Evolutionary conservation across 2,113 vertebrate genomes (phyloP).

Genomic region (Acanthochromis polyacanthus): DNA sequence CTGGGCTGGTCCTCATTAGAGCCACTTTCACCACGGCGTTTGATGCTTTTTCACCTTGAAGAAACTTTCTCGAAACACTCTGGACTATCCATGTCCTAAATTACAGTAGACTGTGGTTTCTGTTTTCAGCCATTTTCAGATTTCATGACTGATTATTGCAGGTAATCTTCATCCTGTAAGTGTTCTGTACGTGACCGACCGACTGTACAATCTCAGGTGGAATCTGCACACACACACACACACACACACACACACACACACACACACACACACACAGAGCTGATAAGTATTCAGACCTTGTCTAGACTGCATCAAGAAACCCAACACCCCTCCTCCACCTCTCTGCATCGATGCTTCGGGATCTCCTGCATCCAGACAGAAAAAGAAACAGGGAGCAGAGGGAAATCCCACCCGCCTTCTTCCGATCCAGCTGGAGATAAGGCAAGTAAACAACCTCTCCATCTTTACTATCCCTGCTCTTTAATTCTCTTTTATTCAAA

Average conservation of each 20-base stretch:
- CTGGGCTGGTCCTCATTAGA: too few species aligned
- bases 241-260: too few species aligned
- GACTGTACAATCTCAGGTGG: background rate
- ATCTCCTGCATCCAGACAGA: constrained; percentile 41
- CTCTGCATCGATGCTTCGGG: constrained; percentile 43
- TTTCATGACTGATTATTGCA: too few species aligned
- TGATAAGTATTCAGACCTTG: constrained; percentile 81
- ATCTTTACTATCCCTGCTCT: background rate
- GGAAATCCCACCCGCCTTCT: constrained; percentile 38
- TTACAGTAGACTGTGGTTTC: too few species aligned
- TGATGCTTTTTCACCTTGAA: too few species aligned
- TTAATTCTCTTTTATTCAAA: too few species aligned
- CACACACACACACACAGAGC: constrained; percentile 14
- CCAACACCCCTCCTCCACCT: constrained; percentile 2
- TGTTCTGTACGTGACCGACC: background rate
- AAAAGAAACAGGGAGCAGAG: constrained; percentile 21
- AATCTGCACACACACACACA: too few species aligned
- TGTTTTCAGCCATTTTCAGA: too few species aligned
- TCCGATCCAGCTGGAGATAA: constrained; percentile 20
- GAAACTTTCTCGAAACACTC: too few species aligned
- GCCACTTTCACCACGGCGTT: too few species aligned
- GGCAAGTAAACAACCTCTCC: constrained; percentile 33
- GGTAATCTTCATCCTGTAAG: background rate
- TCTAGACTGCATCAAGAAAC: constrained; percentile 79
- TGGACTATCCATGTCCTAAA: too few species aligned